Evolutionary conservation across 1,140 invertebrate genomes (phyloP).

Genomic region (Drosophila arizonae): DNA sequence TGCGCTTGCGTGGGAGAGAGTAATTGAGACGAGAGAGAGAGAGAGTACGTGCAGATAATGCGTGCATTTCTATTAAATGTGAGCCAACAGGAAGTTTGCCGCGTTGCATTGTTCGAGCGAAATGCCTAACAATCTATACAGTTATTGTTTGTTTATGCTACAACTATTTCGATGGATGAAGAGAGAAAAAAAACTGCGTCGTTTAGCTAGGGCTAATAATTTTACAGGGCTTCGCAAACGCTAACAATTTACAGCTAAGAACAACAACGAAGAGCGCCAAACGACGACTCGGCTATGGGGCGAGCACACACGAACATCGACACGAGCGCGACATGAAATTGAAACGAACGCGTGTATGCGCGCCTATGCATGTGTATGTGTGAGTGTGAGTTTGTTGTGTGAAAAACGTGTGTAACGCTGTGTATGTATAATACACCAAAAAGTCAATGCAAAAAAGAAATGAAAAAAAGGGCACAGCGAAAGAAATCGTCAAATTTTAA

Average conservation of each 20-base stretch:
- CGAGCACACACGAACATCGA: conserved; percentile 27
- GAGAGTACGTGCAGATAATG: neutral
- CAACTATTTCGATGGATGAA: neutral
- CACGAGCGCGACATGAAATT: conserved; percentile 17
- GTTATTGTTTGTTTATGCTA: conserved; percentile 27
- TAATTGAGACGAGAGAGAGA: neutral
- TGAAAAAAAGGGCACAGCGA: conserved; percentile 25
- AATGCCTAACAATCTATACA: neutral
- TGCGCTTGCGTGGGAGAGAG: conserved; percentile 69
- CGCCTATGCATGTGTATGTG: conserved; percentile 21
- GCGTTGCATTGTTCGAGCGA: conserved; percentile 48
- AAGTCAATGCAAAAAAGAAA: conserved; percentile 29
- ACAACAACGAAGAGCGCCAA: conserved; percentile 24
- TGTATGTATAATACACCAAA: conserved; percentile 77
- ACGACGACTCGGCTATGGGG: conserved; percentile 18
- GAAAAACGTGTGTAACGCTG: conserved; percentile 66
- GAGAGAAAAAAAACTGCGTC: conserved; percentile 24
- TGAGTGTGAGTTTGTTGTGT: conserved; percentile 48
- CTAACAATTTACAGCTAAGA: conserved; percentile 30
- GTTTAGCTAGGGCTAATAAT: conserved; percentile 35
- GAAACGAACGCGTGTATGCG: conserved; percentile 13
- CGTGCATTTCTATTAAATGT: conserved; percentile 55
- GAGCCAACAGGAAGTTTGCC: conserved; percentile 51
- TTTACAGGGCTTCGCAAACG: conserved; percentile 41
- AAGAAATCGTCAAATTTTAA: conserved; percentile 53